These are phyloP conservation scores for Chloropsis cyanopogon DNA, from an alignment of 2,113 vertebrate species.

Conservation along the genomic window DNA sequence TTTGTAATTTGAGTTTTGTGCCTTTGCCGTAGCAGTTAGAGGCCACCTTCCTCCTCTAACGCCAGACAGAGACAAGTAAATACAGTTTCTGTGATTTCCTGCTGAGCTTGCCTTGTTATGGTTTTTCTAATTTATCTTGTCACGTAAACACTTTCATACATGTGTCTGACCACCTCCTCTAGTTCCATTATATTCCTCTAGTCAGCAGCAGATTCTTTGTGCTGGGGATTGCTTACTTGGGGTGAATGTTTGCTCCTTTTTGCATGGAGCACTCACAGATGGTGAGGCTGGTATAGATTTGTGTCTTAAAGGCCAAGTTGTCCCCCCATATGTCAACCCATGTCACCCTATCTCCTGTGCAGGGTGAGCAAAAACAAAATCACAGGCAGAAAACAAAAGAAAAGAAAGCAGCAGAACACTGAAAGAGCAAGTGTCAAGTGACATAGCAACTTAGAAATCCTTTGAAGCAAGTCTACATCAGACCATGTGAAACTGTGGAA, in stretches of 20 bases:
- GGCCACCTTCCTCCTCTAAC: background rate
- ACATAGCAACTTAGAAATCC: background rate
- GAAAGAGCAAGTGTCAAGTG: background rate
- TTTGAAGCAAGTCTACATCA: background rate
- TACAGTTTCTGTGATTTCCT: background rate
- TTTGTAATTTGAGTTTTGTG: background rate
- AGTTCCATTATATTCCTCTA: background rate
- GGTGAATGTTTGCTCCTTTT: background rate
- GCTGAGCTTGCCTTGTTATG: background rate
- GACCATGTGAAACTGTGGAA: background rate
- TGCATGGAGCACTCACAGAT: background rate
- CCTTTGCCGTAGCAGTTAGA: background rate
- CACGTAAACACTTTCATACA: background rate
- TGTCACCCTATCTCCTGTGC: background rate
- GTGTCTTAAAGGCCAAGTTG: background rate
- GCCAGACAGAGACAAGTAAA: background rate
- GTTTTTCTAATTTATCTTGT: background rate
- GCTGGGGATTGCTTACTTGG: background rate
- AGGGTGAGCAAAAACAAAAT: background rate
- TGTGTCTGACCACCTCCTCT: background rate
- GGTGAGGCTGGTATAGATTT: background rate
- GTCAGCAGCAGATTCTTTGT: background rate
- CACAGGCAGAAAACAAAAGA: background rate
- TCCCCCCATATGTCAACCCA: background rate
- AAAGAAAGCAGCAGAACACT: background rate